These are phyloP conservation scores for Drosophila paranaensis DNA, from an alignment of 2,888 invertebrate genomes.

Conservation along the genomic window DNA sequence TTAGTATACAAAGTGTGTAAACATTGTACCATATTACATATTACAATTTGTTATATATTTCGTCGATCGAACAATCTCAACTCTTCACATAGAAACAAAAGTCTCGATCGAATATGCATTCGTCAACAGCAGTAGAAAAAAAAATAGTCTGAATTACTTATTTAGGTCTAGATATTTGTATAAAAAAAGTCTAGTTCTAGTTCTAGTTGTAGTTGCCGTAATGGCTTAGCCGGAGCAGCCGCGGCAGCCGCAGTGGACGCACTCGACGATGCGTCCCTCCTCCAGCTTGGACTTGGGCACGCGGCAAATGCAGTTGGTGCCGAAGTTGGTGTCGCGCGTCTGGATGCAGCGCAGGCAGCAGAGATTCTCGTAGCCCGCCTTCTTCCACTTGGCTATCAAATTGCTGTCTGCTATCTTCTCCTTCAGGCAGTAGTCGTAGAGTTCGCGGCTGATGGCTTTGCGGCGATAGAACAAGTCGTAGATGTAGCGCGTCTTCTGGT, in stretches of 20 bases:
- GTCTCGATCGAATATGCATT: background rate
- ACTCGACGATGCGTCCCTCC: constrained; percentile 97
- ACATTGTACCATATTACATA: background rate
- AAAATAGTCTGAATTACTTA: background rate
- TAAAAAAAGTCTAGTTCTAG: too few species aligned
- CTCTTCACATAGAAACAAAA: constrained; percentile 18
- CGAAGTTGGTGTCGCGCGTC: constrained; percentile 99
- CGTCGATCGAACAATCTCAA: constrained; percentile 9
- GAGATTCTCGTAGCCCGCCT: constrained; percentile 98
- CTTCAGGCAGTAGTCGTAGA: constrained; percentile 97
- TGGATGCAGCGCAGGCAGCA: constrained; percentile 99
- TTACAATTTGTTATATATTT: background rate
- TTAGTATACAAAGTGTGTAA: background rate
- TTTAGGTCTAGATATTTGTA: background rate
- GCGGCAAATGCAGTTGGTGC: constrained; percentile 99
- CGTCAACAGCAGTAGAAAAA: background rate
- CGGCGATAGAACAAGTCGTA: constrained; percentile 98
- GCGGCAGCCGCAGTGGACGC: constrained; percentile 99
- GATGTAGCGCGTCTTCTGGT: constrained; percentile 98
- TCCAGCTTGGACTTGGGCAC: constrained; percentile 99
- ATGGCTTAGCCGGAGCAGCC: constrained; percentile 93
- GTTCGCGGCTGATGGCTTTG: constrained; percentile 97
- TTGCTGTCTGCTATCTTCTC: constrained; percentile 99
- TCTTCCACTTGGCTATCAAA: constrained; percentile 99
- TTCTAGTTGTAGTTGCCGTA: too few species aligned